These are phyloP conservation scores for Dugesia japonica DNA, from an alignment of 2,888 invertebrate genomes.

Conservation along the genomic window DNA sequence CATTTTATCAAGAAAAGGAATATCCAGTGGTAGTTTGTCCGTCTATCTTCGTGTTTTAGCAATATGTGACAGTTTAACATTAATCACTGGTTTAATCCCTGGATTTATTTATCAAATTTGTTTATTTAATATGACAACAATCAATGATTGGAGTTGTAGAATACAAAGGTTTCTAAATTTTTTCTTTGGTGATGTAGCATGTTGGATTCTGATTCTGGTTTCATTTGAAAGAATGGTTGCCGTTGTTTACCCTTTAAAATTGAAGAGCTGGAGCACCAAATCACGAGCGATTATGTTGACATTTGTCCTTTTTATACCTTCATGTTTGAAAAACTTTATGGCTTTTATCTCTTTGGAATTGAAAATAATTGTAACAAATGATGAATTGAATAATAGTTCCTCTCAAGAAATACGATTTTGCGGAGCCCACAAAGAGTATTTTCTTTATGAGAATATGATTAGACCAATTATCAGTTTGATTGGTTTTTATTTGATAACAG, in stretches of 20 bases:
- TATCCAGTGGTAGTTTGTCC: conserved; percentile 4
- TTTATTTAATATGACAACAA: background rate
- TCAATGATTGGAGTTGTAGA: conserved; percentile 1
- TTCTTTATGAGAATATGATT: conserved; percentile 16
- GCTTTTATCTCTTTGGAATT: background rate
- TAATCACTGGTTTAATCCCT: conserved; percentile 11
- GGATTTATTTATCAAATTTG: background rate
- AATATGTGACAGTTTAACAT: background rate
- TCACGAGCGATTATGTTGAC: background rate
- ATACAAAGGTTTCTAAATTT: conserved; percentile 7
- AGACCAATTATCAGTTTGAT: conserved; percentile 16
- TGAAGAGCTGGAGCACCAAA: background rate
- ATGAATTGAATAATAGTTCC: background rate
- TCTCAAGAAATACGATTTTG: background rate
- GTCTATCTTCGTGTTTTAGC: conserved; percentile 25
- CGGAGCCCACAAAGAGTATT: background rate
- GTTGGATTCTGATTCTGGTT: conserved; percentile 20
- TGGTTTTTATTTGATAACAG: background rate
- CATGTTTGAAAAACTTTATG: conserved; percentile 17
- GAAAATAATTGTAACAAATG: background rate
- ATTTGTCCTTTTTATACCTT: background rate
- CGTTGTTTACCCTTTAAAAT: conserved; percentile 20
- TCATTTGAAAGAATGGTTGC: conserved; percentile 22
- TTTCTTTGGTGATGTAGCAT: conserved; percentile 24
- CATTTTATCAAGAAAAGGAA: conserved; percentile 5